Evolutionary conservation across 2,888 invertebrate genomes (phyloP), one percentile per base, ranked within the genome.

Genomic region (Ethmia dodecea): DNA sequence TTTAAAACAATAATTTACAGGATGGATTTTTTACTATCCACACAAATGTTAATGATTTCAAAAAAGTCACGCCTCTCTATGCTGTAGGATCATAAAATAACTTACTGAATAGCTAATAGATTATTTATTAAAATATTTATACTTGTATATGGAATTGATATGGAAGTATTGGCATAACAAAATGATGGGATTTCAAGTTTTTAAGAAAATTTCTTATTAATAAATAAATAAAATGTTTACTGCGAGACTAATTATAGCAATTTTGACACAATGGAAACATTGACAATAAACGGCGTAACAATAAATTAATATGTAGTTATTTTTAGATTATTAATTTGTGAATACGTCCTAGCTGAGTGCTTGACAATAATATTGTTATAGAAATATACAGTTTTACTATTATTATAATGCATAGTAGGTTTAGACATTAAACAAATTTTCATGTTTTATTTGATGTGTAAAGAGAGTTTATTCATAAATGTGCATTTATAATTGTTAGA

Each of bases 301-400:
- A 46, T 39, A 39, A 26, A 10, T 34, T 41, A 37, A n/a, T n/a
- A 37, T 40, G 42, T 42, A 36, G 49, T 45, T 32, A 40, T 43
- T 40, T 45, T 42, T 44, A 45, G 41, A 49, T 42, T 37, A 45
- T 45, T 45, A 37, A 35, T 37, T 48, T 39, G 31, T 38, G 37
- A 27, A 28, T 43, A 50, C 45, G 46, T 49, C 55, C 54, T 58
- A 56, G 52, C 52, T 46, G 51, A 55, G 58, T 63, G 55, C 53
- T 63, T 55, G 66, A 72, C 66, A 68, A 72, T 66, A 68, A 60
- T 48, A 44, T 37, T 45, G 35, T 44, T 40, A 28, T 37, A 40
- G 25, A 31, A 31, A 28, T 28, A 31, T 34, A 31, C 26, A 12
- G 20, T 35, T 37, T 41, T 41, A 34, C 37, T 37, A 40, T 36